Evolutionary conservation across 2,888 invertebrate species (phyloP), one percentile per base, ranked within the genome.

Genomic region (Tinea semifulvella): DNA sequence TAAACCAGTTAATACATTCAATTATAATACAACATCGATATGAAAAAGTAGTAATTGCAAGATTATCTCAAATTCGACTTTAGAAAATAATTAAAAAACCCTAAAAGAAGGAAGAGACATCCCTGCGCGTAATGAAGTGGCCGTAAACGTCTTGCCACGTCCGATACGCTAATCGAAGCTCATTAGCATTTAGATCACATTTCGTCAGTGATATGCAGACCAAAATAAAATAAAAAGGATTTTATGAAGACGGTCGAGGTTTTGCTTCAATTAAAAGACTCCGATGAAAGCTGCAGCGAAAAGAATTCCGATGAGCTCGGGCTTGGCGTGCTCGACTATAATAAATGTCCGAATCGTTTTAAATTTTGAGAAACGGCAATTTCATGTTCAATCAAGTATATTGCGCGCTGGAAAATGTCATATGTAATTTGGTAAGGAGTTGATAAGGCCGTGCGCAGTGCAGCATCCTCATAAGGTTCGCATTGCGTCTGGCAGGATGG

Each of bases 401-500:
- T 36, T 36, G 36, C 10, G 16, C 36, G 18, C 3, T 36, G 18
- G 18, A 36, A 18, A 36, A 36, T 18, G 36, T 36, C 36, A 18
- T 36, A 13, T 18, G 18, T 36, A 36, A 36, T 36, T 36, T 36
- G 16, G 17, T 16, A 36, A 18, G 36, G 10, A 18, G 36, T 18
- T 18, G 36, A 36, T 36, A 18, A 18, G 36, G 18, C 36, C 16
- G 61, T 65, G 67, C 76, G 75, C 76, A 79, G 63, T 79, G 79
- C 77, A 77, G 64, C 68, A 69, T 55, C 61, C 22, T 40, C 22
- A 22, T 57, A 25, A 43, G 55, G 46, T 27, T 43, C 17, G 47
- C 44, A 42, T 45, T 42, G 57, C 65, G 63, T 71, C 70, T 70
- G 72, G 52, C 72, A 65, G 61, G 63, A 57, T 56, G 79, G 80